Evolutionary conservation across 2,888 invertebrate genomes (phyloP).

Genomic region (Melanchra persicariae): DNA sequence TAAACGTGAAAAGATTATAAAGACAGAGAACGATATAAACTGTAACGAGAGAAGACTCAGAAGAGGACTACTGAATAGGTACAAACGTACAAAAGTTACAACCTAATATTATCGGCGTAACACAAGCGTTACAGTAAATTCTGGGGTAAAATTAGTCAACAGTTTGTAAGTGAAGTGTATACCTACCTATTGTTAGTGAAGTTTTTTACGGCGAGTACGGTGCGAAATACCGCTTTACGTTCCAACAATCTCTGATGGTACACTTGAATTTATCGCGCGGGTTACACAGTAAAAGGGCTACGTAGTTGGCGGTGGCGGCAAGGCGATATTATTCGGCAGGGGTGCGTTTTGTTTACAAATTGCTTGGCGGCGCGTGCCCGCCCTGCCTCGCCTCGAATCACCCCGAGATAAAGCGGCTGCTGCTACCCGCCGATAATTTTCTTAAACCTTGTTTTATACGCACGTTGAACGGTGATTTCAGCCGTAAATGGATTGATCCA

Average conservation of each 20-base stretch:
- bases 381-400: constrained; percentile 73
- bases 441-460: constrained; percentile 82
- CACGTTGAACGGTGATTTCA: constrained; percentile 78
- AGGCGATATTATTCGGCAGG: constrained; percentile 83
- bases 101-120: constrained; percentile 41
- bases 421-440: constrained; percentile 83
- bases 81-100: constrained; percentile 42
- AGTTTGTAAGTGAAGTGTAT: constrained; percentile 61
- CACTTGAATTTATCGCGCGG: constrained; percentile 83
- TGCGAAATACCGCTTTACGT: constrained; percentile 71
- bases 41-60: constrained; percentile 35
- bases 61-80: constrained; percentile 32
- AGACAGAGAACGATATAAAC: constrained; percentile 48
- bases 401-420: constrained; percentile 80
- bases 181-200: constrained; percentile 62
- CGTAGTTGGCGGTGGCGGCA: constrained; percentile 73
- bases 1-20: constrained; percentile 64
- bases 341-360: constrained; percentile 90
- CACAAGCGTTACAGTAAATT: constrained; percentile 52
- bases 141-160: constrained; percentile 61
- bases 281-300: constrained; percentile 79
- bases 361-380: constrained; percentile 84
- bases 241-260: constrained; percentile 80
- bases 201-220: constrained; percentile 66
- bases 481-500: constrained; percentile 80